Percentiles rank a stretch among this genome's conserved stretches.
phyloP scores from a whole-genome alignment of 2,888 invertebrate species.

The Ormia ochracea region DNA sequence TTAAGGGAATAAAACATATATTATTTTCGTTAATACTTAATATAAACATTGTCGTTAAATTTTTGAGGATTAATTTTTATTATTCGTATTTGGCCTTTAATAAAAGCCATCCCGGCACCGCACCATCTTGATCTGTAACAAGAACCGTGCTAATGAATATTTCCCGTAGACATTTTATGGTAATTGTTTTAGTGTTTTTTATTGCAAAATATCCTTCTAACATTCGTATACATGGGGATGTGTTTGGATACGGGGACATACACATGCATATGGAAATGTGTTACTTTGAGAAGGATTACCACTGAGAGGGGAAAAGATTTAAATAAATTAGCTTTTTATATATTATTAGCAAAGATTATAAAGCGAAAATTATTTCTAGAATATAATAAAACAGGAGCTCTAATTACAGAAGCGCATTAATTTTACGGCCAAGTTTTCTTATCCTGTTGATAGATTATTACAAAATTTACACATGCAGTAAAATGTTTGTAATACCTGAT shows the following conservation, averaged over 20 bases:
- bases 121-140: neutral
- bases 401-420: too few species aligned
- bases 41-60: slow-evolving; percentile 34
- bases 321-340: too few species aligned
- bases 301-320: too few species aligned
- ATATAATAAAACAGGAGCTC: too few species aligned
- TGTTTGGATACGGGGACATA: neutral
- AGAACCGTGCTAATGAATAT: slow-evolving; percentile 1
- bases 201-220: slow-evolving; percentile 7
- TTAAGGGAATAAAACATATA: slow-evolving; percentile 2
- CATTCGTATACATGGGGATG: neutral
- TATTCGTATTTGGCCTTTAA: neutral
- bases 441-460: too few species aligned
- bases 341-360: too few species aligned
- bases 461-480: too few species aligned
- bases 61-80: slow-evolving; percentile 19
- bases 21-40: slow-evolving; percentile 5
- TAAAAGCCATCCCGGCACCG: slow-evolving; percentile 2
- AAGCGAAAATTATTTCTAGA: too few species aligned
- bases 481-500: too few species aligned
- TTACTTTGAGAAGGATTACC: too few species aligned
- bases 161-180: slow-evolving; percentile 16
- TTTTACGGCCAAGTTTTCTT: too few species aligned
- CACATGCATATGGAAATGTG: too few species aligned
- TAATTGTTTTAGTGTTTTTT: slow-evolving; percentile 11